Percentiles rank a stretch among this genome's conserved stretches.
Conservation (phyloP, 92 coral and sea anemone species). For the Chrysogorgia sp. region DNA sequence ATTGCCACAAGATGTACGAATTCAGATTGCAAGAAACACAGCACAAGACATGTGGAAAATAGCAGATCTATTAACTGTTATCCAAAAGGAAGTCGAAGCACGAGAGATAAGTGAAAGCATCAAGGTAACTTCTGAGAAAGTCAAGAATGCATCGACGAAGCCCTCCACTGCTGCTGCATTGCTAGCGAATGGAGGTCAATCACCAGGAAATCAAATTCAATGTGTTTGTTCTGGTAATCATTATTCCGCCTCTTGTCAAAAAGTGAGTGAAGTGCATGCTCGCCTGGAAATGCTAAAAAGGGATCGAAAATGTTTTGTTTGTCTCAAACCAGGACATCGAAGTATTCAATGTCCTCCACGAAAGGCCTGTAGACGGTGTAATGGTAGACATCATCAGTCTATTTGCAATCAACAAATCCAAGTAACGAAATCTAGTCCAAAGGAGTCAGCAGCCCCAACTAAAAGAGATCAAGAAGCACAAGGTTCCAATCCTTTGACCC, state of each 20-base stretch:
- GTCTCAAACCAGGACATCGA: constrained; percentile 57
- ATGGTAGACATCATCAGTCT: constrained; percentile 66
- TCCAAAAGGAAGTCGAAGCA: constrained; percentile 59
- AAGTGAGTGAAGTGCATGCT: constrained; percentile 44
- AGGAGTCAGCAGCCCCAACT: constrained; percentile 18
- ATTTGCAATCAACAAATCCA: constrained; percentile 49
- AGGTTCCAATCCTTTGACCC: constrained; percentile 11
- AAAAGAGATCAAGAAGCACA: constrained; percentile 1
- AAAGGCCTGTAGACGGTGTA: constrained; percentile 57
- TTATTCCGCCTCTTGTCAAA: constrained; percentile 61
- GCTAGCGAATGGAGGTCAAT: constrained; percentile 24
- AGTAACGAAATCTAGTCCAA: constrained; percentile 17
- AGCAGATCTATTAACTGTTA: constrained; percentile 51
- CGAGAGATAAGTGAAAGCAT: constrained; percentile 57
- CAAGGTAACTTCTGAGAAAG: constrained; percentile 10
- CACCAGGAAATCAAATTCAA: constrained; percentile 34
- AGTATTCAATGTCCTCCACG: constrained; percentile 38
- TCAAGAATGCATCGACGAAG: background rate
- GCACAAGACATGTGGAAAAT: constrained; percentile 64
- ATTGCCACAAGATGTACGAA: constrained; percentile 54
- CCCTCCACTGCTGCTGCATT: constrained; percentile 43
- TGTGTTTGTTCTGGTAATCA: constrained; percentile 58
- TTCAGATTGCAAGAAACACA: constrained; percentile 57
- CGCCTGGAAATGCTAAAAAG: constrained; percentile 50
- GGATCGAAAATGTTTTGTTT: constrained; percentile 59